These are phyloP conservation scores for Dromius quadrimaculatus DNA, from an alignment of 2,888 invertebrate species.

Conservation along the genomic window DNA sequence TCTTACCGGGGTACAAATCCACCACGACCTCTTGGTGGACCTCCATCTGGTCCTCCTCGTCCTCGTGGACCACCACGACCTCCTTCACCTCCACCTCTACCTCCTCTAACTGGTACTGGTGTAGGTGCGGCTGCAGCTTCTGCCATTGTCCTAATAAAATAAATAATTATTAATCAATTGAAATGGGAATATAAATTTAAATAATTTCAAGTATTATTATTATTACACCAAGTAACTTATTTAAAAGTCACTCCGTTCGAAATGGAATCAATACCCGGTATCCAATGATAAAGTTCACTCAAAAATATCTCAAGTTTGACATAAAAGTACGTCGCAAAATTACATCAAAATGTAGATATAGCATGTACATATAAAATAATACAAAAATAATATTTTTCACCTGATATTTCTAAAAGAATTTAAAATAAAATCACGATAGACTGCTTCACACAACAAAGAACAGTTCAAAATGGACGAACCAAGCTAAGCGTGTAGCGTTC, in stretches of 20 bases:
- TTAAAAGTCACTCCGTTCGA: not conserved
- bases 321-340: not conserved
- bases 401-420: constrained; percentile 35
- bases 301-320: not conserved
- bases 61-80: constrained; percentile 27
- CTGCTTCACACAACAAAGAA: constrained; percentile 40
- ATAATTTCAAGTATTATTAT: too few species aligned
- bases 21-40: constrained; percentile 47
- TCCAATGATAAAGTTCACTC: too few species aligned
- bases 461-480: constrained; percentile 49
- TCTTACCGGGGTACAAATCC: constrained; percentile 47
- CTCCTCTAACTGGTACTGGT: constrained; percentile 24
- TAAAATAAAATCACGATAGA: constrained; percentile 31
- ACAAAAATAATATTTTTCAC: constrained; percentile 26
- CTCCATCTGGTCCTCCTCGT: constrained; percentile 40
- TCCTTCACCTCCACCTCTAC: constrained; percentile 20
- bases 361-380: not conserved
- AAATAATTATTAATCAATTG: constrained; percentile 12
- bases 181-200: too few species aligned
- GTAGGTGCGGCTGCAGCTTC: constrained; percentile 30
- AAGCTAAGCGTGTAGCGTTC: constrained; percentile 8
- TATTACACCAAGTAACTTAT: too few species aligned
- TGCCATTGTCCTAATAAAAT: constrained; percentile 38
- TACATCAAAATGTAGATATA: not conserved
- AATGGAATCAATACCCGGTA: too few species aligned